Evolutionary conservation across 1,140 invertebrate genomes (phyloP), one percentile per base, ranked within the genome.

Genomic region (Spodoptera frugiperda): DNA sequence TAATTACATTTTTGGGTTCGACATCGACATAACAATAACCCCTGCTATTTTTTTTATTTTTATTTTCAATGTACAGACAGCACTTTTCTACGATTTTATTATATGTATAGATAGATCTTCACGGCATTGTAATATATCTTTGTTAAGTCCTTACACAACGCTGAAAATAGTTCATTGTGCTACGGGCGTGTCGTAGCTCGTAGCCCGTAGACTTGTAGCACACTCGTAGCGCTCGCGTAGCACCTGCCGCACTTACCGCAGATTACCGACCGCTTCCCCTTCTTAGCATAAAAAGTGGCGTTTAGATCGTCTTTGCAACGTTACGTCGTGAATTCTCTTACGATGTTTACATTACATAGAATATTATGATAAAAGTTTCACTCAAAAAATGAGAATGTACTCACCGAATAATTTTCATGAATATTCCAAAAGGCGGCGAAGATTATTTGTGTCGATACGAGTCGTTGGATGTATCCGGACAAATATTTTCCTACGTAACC

Each of bases 201-300:
- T 39, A 39, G 33, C 33, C 8, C 72, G 77, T 79, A 79, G 78
- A 77, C 25, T 77, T 67, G 82, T 84, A 80, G 83, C 79, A 72
- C 79, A 63, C 33, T 68, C 78, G 84, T 81, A 83, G 82, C 75
- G 70, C 72, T 76, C 65, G 55, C 80, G 83, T 86, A 83, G 83
- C 83, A 86, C 84, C 84, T 86, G 80, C 48, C 81, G 75, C 78
- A 78, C 81, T 82, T 81, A 81, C 79, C 79, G 76, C 73, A 84
- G 79, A 84, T 84, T 83, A 83, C 71, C 57, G 54, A 78, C 65
- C 65, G 73, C 65, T 80, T 80, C 53, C 46, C 65, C 67, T 82
- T 53, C 76, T 81, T 78, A 76, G 72, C 81, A 84, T 82, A 82
- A 84, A 82, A 75, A 83, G 74, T 77, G 75, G 63, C 78, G 79